phyloP scores from a whole-genome alignment of 2,888 invertebrate species.

The Lutraria lutraria region DNA sequence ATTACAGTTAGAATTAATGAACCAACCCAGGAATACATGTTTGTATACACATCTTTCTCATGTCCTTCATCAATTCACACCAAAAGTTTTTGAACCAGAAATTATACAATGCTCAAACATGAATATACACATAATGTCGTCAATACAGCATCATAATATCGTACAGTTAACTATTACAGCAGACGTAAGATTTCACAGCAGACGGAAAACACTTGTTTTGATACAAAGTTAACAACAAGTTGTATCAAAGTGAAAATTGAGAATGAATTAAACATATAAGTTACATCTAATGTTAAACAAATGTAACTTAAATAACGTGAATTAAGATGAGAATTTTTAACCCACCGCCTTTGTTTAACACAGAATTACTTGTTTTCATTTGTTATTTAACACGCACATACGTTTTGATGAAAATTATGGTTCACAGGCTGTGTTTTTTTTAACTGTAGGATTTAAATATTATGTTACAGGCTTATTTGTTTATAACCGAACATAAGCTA shows the following conservation, averaged over 20 bases:
- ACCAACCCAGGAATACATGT: not conserved
- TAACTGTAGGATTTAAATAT: not conserved
- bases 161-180: not conserved
- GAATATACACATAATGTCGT: not conserved
- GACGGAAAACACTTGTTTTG: conserved; percentile 18
- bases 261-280: conserved; percentile 38
- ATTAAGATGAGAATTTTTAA: conserved; percentile 17
- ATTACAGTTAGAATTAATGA: not conserved
- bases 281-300: conserved; percentile 32
- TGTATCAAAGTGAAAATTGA: conserved; percentile 39
- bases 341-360: conserved; percentile 33
- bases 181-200: conserved; percentile 6
- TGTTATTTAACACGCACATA: conserved; percentile 21
- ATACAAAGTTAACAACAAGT: conserved; percentile 24
- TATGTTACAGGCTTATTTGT: not conserved
- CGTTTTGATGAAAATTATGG: conserved; percentile 16
- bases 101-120: not conserved
- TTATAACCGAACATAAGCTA: not conserved
- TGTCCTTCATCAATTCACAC: not conserved
- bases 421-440: conserved; percentile 4
- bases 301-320: conserved; percentile 8
- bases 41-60: not conserved
- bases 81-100: not conserved
- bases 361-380: conserved; percentile 31
- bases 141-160: not conserved